Evolutionary conservation across 2,797 vertebrate genomes (phyloP), one percentile per base, ranked within the genome.

Genomic region (Coilia nasus): DNA sequence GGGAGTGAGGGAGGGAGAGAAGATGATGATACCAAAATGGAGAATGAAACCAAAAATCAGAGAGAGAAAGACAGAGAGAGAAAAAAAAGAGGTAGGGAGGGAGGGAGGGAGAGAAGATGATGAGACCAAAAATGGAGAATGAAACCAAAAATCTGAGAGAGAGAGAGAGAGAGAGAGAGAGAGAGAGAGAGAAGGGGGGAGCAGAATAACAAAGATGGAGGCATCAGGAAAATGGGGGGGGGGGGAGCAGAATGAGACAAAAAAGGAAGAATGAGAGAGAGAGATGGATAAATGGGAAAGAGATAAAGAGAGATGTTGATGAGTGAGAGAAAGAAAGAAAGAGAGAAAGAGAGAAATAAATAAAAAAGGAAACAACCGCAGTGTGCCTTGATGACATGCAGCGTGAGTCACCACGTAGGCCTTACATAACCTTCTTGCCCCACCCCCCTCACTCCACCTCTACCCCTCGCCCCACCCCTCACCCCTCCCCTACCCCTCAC

Each of bases 401-500:
- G 90, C 89, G 92, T 95, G 95, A 95, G 91, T 95, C 93, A 94
- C 92, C 92, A 87, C 90, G 87, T 87, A 81, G 67, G 81, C 86
- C 87, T 95, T 94, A 92, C 83, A 46, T 92, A 95, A 95, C 91
- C 44, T 84, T 85, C 31, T 21, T 87, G 62, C 90, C 87, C 87
- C 88, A 89, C 93, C 91, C 91, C 91, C 88, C 93, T 93, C 57
- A 21, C 50, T 1, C 35, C 35, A 2, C 7, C 7, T 7, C 14
- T 1, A n/a, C n/a, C n/a, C 90, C 93, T 93, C 57, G 21, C 50
- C 7, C 35, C 35, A 2, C 7, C 7, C 50, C 14, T 1, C 50
- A 14, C 50, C 50, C 50, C 50, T 54, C 50, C 50, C 50, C 14
- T 54, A 78, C 71, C 71, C 71, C 44, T 14, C 31, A 78, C 71